Evolutionary conservation across 1,140 invertebrate species (phyloP), one percentile per base, ranked within the genome.

Genomic region (Pseudomyrmex gracilis): DNA sequence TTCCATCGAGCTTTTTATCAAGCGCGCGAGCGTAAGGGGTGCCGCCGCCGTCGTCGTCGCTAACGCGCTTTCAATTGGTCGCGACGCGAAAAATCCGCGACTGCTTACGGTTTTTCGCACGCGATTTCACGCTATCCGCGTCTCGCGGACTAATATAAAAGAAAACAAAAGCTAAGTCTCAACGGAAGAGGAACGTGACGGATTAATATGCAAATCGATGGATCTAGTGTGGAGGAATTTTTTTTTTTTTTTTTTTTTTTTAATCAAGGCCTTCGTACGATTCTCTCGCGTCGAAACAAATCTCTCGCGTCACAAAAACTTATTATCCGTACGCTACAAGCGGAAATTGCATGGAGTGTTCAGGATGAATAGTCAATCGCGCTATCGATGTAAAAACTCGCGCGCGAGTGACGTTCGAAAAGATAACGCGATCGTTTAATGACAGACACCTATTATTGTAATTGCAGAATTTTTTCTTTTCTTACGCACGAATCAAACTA

Each of bases 191-290:
- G 5, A 34, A 5, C 34, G 5, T 34, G 34, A 34, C 34, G 34
- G 34, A 34, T 34, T 68, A 78, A 45, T 45, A 67, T 77, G 63
- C 61, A 68, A 68, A 78, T 78, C 20, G 64, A 78, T 68, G 43
- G 51, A 68, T 78, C 34, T 47, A 51, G 74, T 68, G 12, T 64
- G 51, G 57, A 47, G 51, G 17, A 78, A 22, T 45, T 57, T 68
- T 78, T 2, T 60, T 22, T 34, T 7, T 45, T 45, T 57, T 68
- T 78, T 2, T 60, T 22, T 34, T 7, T 34, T 34, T 34, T 34
- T 34, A 5, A 20, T 55, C 47, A 13, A 49, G 34, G 13, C 49
- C 60, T 66, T 53, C 43, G 5, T 34, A 45, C 20, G 5, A 64
- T 64, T 53, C 45, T 76, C 24, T 76, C 22, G 47, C 73, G 47